These are phyloP conservation scores for Aurelia aurita DNA, from an alignment of 30 jellyfish, hydroid and myxozoan species.

Conservation along the genomic window DNA sequence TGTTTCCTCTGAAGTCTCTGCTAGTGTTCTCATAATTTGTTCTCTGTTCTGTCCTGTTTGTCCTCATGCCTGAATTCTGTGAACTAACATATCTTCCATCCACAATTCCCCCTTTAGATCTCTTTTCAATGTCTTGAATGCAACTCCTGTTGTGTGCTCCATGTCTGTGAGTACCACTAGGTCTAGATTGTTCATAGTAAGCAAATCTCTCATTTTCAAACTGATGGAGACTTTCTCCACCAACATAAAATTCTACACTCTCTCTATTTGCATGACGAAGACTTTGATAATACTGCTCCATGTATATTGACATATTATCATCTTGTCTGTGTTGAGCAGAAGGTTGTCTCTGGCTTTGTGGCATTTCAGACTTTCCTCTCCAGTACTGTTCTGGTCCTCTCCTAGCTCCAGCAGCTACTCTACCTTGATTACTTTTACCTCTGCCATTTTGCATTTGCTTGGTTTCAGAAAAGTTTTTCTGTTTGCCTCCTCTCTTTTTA, in stretches of 20 bases:
- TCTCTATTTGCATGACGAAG: not conserved
- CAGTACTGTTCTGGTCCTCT: not conserved
- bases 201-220: not conserved
- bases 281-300: not conserved
- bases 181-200: not conserved
- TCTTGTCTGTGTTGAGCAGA: not conserved
- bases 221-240: not conserved
- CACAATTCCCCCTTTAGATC: not conserved
- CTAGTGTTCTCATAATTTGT: not conserved
- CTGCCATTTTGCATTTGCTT: not conserved
- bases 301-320: not conserved
- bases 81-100: conserved; percentile 27
- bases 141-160: not conserved
- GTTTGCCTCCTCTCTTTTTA: not conserved
- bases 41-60: not conserved
- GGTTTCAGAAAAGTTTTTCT: not conserved
- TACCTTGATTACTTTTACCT: too few relatives aligned
- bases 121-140: not conserved
- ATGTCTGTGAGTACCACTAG: not conserved
- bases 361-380: not conserved
- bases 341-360: not conserved
- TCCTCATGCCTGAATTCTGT: not conserved
- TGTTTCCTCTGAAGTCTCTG: not conserved
- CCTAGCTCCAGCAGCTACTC: not conserved
- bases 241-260: not conserved